Evolutionary conservation across 1,140 invertebrate genomes (phyloP).

Genomic region (Philaenus spumarius): DNA sequence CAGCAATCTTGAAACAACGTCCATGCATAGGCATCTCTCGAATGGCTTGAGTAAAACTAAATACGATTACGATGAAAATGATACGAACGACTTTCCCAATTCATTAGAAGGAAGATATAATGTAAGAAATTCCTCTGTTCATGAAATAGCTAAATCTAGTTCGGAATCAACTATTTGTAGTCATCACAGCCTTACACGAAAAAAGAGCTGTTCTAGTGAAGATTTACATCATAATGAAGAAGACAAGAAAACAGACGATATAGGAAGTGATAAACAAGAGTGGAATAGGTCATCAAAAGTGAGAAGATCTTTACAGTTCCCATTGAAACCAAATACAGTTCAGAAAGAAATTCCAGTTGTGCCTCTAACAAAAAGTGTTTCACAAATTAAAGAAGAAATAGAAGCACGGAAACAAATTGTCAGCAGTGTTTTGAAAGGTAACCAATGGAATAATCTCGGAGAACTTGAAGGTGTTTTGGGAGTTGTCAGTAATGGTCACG

Average conservation of each 20-base stretch:
- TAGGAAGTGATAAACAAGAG: conserved; percentile 23
- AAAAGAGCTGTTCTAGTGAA: conserved; percentile 20
- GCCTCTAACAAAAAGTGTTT: conserved; percentile 8
- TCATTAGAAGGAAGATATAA: background rate
- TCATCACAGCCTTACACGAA: background rate
- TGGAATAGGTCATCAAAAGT: conserved; percentile 51
- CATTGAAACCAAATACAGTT: conserved; percentile 36
- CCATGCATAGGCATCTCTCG: background rate
- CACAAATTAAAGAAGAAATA: conserved; percentile 13
- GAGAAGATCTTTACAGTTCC: conserved; percentile 54
- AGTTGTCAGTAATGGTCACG: background rate
- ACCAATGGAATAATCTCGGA: conserved; percentile 16
- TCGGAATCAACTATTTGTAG: conserved; percentile 26
- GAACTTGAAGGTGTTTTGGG: conserved; percentile 15
- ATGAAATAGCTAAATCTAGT: background rate
- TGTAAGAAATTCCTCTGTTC: background rate
- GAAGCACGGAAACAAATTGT: conserved; percentile 16
- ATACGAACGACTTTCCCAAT: conserved; percentile 1
- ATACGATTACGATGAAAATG: background rate
- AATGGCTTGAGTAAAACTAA: background rate
- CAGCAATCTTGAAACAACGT: no score
- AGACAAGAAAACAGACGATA: background rate
- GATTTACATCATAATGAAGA: conserved; percentile 11
- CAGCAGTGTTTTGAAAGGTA: conserved; percentile 8
- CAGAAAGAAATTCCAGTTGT: conserved; percentile 2